Evolutionary conservation across 2,888 invertebrate genomes (phyloP), one percentile per base, ranked within the genome.

Genomic region (Zygothrica quintamaculata): DNA sequence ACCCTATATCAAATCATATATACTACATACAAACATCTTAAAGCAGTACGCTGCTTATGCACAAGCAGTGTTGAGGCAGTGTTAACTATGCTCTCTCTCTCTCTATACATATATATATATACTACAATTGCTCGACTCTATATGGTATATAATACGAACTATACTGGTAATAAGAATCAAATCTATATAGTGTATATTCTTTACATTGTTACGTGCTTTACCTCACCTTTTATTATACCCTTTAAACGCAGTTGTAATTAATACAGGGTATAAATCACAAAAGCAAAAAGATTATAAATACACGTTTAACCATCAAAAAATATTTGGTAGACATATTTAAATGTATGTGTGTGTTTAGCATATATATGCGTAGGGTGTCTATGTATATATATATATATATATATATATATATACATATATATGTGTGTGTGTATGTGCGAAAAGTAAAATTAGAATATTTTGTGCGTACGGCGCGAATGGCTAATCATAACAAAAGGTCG

Each of bases 391-490:
- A 46, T 34, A 44, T 44, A 44, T 47, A 48, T 58, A 46, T 71
- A 61, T 53, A 7, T 34, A 22, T 42, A 26, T 44, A 37, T 50
- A 11, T 25, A 11, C 11, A n/a, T 37, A 31, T 16, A 22, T 1
- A 16, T 26, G 37, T 48, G 39, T 50, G 47, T 53, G 39, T 67
- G 48, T 84, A 82, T 34, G 85, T 75, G 76, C 79, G 66, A 82
- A 76, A 80, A 84, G 80, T 86, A 80, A 80, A 81, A 86, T 86
- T 81, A 86, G 84, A 81, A 86, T 84, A 22, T 79, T 79, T 64
- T 84, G 82, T 79, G 79, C 85, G 79, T 79, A 82, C 66, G 73
- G 50, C 47, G 77, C 80, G 80, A 81, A 81, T 74, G 80, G 86
- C 86, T 84, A 86, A 81, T 81, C 80, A 81, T 86, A 81, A 81